Evolutionary conservation across 53 echinoderm and acorn worm genomes (phyloP).

Genomic region (Apostichopus leukothele): DNA sequence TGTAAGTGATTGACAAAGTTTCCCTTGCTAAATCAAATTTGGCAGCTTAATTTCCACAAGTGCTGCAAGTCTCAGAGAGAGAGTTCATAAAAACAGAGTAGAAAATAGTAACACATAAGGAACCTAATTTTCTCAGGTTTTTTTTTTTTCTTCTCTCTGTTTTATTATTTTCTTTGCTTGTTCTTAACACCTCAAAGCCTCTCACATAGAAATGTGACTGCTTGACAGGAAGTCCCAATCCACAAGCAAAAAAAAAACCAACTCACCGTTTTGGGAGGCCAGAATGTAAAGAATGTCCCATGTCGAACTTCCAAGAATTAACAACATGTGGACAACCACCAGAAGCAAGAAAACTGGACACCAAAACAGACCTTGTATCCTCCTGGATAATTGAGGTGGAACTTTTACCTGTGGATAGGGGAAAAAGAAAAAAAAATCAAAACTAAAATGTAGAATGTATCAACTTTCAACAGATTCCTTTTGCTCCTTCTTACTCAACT

Average conservation of each 20-base stretch:
- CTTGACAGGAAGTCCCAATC: neutral
- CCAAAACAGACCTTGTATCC: neutral
- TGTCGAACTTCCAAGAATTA: constrained; percentile 19
- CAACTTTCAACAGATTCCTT: too few relatives aligned
- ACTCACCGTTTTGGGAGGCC: neutral
- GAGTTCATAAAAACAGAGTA: neutral
- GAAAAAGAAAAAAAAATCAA: too few relatives aligned
- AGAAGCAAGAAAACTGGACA: constrained; percentile 3
- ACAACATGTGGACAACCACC: neutral
- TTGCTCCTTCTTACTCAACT: too few relatives aligned
- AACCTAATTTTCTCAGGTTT: neutral
- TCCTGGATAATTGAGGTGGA: neutral
- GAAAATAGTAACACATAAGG: neutral
- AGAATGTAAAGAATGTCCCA: neutral
- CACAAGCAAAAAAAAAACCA: neutral
- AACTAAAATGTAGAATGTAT: too few relatives aligned
- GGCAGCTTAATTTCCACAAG: neutral
- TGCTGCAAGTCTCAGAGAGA: neutral
- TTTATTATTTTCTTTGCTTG: neutral
- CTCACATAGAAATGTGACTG: neutral
- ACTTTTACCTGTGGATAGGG: neutral
- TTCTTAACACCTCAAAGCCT: neutral
- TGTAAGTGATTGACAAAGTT: neutral
- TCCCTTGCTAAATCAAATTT: neutral
- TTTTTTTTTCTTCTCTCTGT: neutral